phyloP scores from a whole-genome alignment of 2,797 vertebrate species.

The Neomorphus geoffroyi region DNA sequence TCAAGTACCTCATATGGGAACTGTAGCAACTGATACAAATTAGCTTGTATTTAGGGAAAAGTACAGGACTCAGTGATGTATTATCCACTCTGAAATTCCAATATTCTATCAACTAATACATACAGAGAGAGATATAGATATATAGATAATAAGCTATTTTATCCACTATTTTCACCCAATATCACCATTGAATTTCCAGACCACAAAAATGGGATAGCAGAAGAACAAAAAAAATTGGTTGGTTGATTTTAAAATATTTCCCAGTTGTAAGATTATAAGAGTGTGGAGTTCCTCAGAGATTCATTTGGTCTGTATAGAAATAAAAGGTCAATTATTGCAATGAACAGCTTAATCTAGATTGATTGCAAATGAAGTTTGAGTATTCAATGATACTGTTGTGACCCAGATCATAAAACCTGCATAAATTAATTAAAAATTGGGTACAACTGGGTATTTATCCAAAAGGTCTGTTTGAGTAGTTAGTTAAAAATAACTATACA shows the following conservation, averaged over 20 bases:
- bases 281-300: background rate
- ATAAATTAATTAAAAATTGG: slow-evolving; percentile 5
- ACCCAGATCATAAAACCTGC: background rate
- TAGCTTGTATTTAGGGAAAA: background rate
- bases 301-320: background rate
- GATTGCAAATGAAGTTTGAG: background rate
- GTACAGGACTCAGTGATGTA: background rate
- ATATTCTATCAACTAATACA: background rate
- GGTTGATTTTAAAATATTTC: background rate
- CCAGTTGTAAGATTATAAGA: background rate
- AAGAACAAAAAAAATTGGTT: background rate
- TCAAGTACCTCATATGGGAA: accelerated
- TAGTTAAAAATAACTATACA: background rate
- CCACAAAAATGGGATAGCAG: background rate
- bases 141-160: background rate
- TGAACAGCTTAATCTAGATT: background rate
- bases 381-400: background rate
- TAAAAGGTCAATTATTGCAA: background rate
- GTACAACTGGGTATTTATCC: background rate
- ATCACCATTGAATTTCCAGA: background rate
- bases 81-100: background rate
- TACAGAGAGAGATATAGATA: background rate
- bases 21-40: accelerated
- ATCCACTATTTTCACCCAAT: background rate
- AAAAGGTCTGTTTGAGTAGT: background rate